These are phyloP conservation scores for Pseudonaja textilis DNA, from an alignment of 2,113 vertebrate genomes.

Conservation along the genomic window DNA sequence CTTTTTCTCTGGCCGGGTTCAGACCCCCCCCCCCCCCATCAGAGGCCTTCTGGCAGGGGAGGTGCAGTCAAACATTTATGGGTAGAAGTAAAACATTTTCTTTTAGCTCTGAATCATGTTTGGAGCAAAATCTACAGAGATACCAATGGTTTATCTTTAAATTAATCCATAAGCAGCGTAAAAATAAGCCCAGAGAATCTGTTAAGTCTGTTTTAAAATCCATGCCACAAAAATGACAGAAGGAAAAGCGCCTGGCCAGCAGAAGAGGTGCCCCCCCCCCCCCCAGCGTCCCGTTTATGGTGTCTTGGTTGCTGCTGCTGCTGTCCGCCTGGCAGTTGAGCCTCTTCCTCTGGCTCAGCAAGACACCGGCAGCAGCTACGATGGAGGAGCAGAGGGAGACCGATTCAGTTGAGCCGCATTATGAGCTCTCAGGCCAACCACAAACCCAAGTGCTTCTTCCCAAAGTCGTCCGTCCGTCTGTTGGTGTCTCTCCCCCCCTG, in stretches of 20 bases:
- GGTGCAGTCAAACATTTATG: no score
- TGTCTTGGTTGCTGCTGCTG: no score
- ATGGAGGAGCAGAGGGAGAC: background rate
- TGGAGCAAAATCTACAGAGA: background rate
- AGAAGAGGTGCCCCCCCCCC: background rate
- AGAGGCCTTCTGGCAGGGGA: background rate
- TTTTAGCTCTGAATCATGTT: background rate
- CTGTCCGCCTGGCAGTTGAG: background rate
- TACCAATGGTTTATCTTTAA: background rate
- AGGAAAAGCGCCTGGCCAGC: background rate
- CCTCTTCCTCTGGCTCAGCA: background rate
- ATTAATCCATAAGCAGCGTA: background rate
- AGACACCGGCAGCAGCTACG: background rate
- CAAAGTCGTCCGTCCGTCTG: no score
- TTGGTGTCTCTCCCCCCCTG: no score
- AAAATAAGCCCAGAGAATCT: background rate
- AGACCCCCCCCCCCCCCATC: fast-evolving
- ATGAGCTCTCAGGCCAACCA: background rate
- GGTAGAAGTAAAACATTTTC: background rate
- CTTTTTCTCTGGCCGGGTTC: background rate
- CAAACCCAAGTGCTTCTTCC: background rate
- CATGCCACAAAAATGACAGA: background rate
- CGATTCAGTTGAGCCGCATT: background rate
- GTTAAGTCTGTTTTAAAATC: background rate
- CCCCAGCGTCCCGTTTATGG: background rate